These are phyloP conservation scores for Butastur rufipennis DNA, from an alignment of 2,113 vertebrate genomes.

Conservation along the genomic window DNA sequence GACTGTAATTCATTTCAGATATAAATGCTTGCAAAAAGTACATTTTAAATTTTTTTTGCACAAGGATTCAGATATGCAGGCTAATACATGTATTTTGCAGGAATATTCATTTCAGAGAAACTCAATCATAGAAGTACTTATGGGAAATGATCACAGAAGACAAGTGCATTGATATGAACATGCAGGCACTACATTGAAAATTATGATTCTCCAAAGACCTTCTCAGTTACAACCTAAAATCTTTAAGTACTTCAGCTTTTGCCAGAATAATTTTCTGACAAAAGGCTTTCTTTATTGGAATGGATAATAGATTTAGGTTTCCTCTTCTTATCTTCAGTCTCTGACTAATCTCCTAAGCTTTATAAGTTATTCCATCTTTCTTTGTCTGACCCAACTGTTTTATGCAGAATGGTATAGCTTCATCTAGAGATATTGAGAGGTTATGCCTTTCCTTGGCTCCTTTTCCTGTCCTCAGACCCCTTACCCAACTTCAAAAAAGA, in stretches of 20 bases:
- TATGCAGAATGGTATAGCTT: not conserved
- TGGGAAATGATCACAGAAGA: not conserved
- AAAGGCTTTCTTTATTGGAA: not conserved
- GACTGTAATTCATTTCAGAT: not conserved
- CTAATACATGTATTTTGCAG: not conserved
- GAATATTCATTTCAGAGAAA: conserved; percentile 6
- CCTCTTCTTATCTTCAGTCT: not conserved
- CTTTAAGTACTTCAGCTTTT: not conserved
- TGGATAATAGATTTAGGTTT: not conserved
- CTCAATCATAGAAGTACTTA: not conserved
- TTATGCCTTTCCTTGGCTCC: not conserved
- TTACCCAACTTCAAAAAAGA: not conserved
- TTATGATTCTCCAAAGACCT: not conserved
- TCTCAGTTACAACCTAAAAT: not conserved
- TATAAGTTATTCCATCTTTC: not conserved
- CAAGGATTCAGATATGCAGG: not conserved
- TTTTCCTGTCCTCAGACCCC: not conserved
- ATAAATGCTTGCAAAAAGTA: not conserved
- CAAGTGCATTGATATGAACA: not conserved
- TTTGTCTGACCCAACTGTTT: not conserved
- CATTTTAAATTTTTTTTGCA: not conserved
- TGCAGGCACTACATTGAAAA: not conserved
- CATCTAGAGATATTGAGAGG: not conserved
- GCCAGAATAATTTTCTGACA: not conserved
- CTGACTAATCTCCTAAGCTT: not conserved